Base-by-base conservation (phyloP, 1,140 invertebrate species). In the Periplaneta americana region DNA sequence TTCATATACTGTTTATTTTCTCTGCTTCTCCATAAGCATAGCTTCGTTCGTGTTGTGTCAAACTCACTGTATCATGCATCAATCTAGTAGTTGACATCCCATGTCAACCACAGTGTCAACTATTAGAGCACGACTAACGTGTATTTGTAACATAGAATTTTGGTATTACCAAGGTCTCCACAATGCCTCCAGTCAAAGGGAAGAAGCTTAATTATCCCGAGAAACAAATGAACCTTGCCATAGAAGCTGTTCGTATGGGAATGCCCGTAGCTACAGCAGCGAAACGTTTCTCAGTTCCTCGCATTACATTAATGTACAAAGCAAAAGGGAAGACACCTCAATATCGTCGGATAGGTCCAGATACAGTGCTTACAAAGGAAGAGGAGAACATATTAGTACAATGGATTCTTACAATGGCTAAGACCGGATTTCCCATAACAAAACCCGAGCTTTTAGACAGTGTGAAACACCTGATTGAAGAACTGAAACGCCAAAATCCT, bases 371-470 rank as follows among this genome's bases (percentile, higher is more conserved):
- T 32, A 80, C 6, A 2, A 33, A 34, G 33, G 86, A 85, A 85
- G 79, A 83, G 74, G 78, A 83, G 48, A n/a, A n/a, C n/a, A 79
- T 87, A 32, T 2, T 35, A 33, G 82, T 86, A 28, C 80, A 83
- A 33, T 88, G 86, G 87, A 83, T 87, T 34, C 79, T 86, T 36
- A 83, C 83, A 66, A 87, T 88, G 82, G 85, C 85, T 18, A 81
- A 84, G 81, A 81, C 85, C 74, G 86, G 86, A 33, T 86, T 88
- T 83, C 87, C 88, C 3, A 83, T 87, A 80, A 85, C 85, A 48
- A 83, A 84, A 80, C 84, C 87, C 31, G 78, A 85, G 75, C 84
- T 89, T 9, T 81, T 85, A 74, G 84, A 86, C 82, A 86, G 85
- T 80, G 87, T 88, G 4, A 83, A 88, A 83, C 85, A 85, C 83